Base-by-base conservation (phyloP, 23 tunicate species). In the Clavelina lepadiformis region DNA sequence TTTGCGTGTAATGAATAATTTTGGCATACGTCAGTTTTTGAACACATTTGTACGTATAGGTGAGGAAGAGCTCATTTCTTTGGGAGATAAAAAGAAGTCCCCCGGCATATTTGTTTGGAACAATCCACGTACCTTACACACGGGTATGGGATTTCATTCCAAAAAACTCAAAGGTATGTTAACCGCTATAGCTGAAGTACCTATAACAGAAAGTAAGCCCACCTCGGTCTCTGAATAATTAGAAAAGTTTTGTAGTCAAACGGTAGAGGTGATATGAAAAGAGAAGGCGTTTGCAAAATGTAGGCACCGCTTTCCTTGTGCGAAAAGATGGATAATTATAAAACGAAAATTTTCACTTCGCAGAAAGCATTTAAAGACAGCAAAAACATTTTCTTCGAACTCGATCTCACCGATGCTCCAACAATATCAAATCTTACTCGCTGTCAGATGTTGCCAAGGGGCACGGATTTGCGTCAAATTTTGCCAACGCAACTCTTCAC, bases 101-200 rank as follows among this genome's bases (percentile, higher is more conserved):
- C 13, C 85, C 85, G 3, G 85, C 56, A 30, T 79, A 79, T 71
- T 79, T 79, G 19, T 79, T 79, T 28, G 85, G 85, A 2, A 79
- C 85, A 30, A 79, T 79, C 2, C 85, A 79, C 44, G 85, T 79
- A 45, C 70, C 85, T 1, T 79, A 79, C 41, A 58, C 76, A 5
- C 32, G 70, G 32, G 85, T 79, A 38, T 79, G 85, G 85, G 31
- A 47, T 13, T 44, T 69, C 27, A 69, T 79, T 60, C 85, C 85
- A 30, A 69, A 20, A 4, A 38, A 33, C 27, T 69, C 85, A 51
- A 79, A 69, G 77, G 85, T 79, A 56, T 3, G 5, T 41, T 11
- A n/a, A n/a, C n/a, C n/a, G n/a, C n/a, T n/a, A n/a, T n/a, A n/a
- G n/a, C n/a, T n/a, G n/a, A n/a, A n/a, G n/a, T n/a, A n/a, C n/a